Base-by-base conservation (phyloP, 2,797 vertebrate genomes). In the Miichthys miiuy region DNA sequence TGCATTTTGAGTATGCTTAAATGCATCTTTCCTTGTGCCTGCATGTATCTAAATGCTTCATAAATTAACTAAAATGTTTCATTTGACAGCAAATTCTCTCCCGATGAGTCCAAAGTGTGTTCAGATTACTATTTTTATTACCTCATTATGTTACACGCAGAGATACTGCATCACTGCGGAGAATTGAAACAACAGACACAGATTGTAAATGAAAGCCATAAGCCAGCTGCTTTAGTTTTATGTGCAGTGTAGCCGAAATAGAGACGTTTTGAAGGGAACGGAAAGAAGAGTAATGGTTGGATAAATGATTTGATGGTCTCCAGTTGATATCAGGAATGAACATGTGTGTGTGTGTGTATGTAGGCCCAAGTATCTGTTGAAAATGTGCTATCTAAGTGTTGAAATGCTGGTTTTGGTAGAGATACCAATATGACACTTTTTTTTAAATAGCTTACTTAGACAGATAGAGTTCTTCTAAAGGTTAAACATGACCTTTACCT, bases 1-100 rank as follows among this genome's bases (percentile, higher is more conserved):
- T n/a, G 11, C 9, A 8, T 47, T 38, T 34, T 47, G 17, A 34
- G 16, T 23, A 48, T 34, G 2, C 60, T 57, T 42, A 9, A 21
- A 60, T 68, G 52, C 23, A 11, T 76, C 30, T 34, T 62, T 46
- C 10, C 14, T 13, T 47, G 47, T n/a, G 17, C 41, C 10, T 56
- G 57, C 18, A 12, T 18, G 48, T 3, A 16, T 68, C 55, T 55
- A 38, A 52, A 72, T 48, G 61, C 23, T 10, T 50, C 20, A 11
- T 34, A 62, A 50, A 77, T 23, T 0, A 54, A 64, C 18, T 60
- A n/a, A 44, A 58, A 60, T 34, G 8, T 6, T 68, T 60, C 20
- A 56, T 61, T 80, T 56, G 48, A 73, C 65, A 21, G 30, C 44
- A 58, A 17, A 67, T 48, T 47, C 71, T 16, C 17, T 34, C 54